Evolutionary conservation across 2,113 vertebrate species (phyloP).

Genomic region (human): DNA sequence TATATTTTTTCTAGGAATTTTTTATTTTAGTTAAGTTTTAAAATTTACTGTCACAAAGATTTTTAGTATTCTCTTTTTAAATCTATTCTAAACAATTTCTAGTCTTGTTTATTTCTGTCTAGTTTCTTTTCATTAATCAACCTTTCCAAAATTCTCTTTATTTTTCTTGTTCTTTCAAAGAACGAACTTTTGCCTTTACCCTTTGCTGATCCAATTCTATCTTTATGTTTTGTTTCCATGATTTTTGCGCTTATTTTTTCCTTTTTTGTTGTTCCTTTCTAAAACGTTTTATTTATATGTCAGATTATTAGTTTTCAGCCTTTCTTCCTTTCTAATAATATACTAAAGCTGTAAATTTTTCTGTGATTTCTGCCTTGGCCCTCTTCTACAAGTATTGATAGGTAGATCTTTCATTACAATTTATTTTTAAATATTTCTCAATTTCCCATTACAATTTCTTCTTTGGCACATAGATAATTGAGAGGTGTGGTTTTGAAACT

Average conservation of each 20-base stretch:
- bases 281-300: not conserved
- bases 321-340: not conserved
- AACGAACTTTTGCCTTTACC: not conserved
- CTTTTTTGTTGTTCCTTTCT: not conserved
- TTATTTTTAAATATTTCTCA: slow-evolving; percentile 8
- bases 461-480: not conserved
- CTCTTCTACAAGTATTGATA: not conserved
- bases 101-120: not conserved
- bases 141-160: not conserved
- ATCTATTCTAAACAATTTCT: not conserved
- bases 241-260: not conserved
- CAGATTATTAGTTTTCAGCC: not conserved
- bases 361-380: not conserved
- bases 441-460: not conserved
- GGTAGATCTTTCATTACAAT: not conserved
- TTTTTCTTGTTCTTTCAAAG: not conserved
- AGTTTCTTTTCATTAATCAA: not conserved
- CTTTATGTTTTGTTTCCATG: not conserved
- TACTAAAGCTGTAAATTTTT: not conserved
- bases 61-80: not conserved
- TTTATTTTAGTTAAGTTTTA: not conserved
- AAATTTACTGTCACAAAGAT: not conserved
- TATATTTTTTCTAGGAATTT: not conserved
- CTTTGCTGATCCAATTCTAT: not conserved
- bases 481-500: not conserved